Conservation (phyloP, 2,113 vertebrate species). For the Sciurus niger region DNA sequence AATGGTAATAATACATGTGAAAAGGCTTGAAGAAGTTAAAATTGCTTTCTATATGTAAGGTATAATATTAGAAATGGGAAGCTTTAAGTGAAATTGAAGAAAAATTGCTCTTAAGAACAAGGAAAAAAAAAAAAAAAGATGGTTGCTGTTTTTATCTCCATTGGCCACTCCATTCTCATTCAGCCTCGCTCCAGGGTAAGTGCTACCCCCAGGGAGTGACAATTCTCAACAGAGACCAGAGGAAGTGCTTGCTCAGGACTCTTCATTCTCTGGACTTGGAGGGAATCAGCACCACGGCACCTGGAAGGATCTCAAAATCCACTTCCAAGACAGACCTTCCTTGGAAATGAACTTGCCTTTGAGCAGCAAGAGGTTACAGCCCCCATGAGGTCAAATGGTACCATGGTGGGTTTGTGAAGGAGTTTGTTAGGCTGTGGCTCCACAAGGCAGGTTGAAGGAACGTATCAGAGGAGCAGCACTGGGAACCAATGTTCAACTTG, state of each 20-base stretch:
- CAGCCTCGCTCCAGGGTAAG: fast-evolving
- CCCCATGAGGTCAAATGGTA: neutral
- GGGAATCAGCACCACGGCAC: neutral
- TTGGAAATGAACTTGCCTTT: neutral
- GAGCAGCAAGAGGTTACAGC: neutral
- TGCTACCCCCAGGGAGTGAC: fast-evolving
- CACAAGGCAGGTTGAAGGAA: neutral
- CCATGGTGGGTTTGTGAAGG: neutral
- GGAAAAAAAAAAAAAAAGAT: neutral
- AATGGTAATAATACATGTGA: slow-evolving; percentile 63
- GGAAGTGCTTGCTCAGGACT: neutral
- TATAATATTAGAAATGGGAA: slow-evolving; percentile 73
- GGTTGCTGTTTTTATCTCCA: neutral
- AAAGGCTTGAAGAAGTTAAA: slow-evolving; percentile 76
- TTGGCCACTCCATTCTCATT: neutral
- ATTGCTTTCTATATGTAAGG: slow-evolving; percentile 74
- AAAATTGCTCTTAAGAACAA: slow-evolving; percentile 33
- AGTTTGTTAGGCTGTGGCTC: neutral
- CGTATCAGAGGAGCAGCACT: neutral
- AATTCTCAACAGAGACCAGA: neutral
- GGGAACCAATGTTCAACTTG: neutral
- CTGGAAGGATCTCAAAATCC: neutral
- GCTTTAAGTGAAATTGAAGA: slow-evolving; percentile 54
- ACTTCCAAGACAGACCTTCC: neutral
- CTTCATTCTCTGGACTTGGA: neutral